A percentile compares a stretch with the other conserved stretches of the same genome.
Conservation (phyloP, 2,113 vertebrate species). For the Spilogale gracilis region DNA sequence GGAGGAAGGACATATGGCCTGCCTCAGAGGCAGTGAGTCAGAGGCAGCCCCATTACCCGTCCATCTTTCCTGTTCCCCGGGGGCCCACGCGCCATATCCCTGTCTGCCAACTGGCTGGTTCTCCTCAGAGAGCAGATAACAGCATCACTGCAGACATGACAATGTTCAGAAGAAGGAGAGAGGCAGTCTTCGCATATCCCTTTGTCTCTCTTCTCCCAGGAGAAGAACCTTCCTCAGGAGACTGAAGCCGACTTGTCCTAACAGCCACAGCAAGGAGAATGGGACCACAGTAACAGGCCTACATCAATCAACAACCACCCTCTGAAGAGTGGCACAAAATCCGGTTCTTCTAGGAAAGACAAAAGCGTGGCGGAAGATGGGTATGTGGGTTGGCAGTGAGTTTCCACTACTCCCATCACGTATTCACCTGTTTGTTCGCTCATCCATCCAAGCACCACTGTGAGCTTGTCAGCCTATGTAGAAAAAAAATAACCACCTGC, state of each 20-base stretch:
- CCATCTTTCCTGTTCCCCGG: not conserved
- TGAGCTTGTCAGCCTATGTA: not conserved
- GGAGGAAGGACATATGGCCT: not conserved
- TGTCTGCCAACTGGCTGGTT: not conserved
- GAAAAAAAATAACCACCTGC: not conserved
- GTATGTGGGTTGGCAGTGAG: accelerated
- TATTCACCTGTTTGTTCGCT: not conserved
- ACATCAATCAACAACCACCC: too few relatives aligned
- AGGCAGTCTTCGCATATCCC: not conserved
- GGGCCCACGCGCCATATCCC: accelerated
- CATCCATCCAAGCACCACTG: not conserved
- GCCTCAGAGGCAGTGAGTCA: not conserved
- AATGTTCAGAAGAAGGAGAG: not conserved
- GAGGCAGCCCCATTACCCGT: not conserved
- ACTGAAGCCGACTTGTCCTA: not conserved
- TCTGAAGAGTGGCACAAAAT: not conserved
- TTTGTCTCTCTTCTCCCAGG: not conserved
- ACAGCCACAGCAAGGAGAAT: not conserved
- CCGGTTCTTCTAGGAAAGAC: not conserved
- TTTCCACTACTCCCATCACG: not conserved
- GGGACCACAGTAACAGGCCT: not conserved
- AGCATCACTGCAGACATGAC: not conserved
- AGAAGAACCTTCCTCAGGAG: not conserved
- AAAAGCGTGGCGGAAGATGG: not conserved
- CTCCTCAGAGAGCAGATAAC: not conserved